Percentiles rank a stretch among this genome's conserved stretches.
These are phyloP conservation scores for Paratilapia polleni DNA, from an alignment of 2,113 vertebrate species.

Conservation along the genomic window DNA sequence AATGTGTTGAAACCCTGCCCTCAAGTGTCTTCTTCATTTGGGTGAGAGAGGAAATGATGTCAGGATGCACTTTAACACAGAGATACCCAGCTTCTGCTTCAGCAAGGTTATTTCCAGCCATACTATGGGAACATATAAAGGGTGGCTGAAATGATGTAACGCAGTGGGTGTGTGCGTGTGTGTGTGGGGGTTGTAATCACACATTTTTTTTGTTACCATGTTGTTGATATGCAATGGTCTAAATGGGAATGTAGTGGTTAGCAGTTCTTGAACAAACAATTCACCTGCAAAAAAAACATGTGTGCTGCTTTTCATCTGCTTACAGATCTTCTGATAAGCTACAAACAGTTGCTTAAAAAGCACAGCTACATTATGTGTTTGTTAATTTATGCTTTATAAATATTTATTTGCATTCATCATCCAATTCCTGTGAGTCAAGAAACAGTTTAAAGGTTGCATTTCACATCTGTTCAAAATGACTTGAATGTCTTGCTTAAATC, in stretches of 20 bases:
- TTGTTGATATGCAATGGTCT: constrained; percentile 5
- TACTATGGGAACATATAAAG: neutral
- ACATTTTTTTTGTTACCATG: constrained; percentile 22
- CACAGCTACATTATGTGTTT: neutral
- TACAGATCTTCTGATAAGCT: neutral
- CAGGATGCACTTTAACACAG: constrained; percentile 15
- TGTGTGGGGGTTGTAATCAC: neutral
- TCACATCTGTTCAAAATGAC: neutral
- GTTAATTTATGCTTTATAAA: neutral
- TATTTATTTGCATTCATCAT: neutral
- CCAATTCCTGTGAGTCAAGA: neutral
- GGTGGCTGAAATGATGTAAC: constrained; percentile 27
- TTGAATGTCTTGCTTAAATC: neutral
- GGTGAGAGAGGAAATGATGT: constrained; percentile 26
- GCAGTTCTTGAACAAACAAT: constrained; percentile 17
- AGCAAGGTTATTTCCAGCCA: neutral
- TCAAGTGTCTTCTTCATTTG: neutral
- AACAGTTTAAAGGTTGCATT: neutral
- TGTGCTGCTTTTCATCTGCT: neutral
- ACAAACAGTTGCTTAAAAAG: neutral
- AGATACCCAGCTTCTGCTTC: constrained; percentile 13
- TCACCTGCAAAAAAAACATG: neutral
- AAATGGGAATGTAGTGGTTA: constrained; percentile 37
- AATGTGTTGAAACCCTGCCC: neutral
- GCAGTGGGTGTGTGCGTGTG: neutral